These are phyloP conservation scores for Orius laevigatus DNA, from an alignment of 1,140 invertebrate genomes.

Conservation along the genomic window DNA sequence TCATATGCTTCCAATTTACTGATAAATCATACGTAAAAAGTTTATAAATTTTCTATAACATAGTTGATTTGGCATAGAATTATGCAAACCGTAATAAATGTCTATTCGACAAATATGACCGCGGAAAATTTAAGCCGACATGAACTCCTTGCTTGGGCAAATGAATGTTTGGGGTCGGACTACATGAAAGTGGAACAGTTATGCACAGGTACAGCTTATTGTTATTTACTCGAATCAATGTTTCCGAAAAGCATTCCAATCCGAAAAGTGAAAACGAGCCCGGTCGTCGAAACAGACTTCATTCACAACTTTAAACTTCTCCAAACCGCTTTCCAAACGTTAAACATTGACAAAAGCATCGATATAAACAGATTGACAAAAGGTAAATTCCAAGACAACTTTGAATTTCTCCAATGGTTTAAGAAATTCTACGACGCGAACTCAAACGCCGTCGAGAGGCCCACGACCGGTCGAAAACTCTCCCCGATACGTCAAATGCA, in stretches of 20 bases:
- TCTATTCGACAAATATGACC: conserved; percentile 1
- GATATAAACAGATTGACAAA: conserved; percentile 95
- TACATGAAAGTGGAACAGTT: conserved; percentile 7
- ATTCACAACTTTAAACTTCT: conserved; percentile 9
- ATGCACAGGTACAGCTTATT: conserved; percentile 2
- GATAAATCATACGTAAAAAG: background rate
- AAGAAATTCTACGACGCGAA: conserved; percentile 99
- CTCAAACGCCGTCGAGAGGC: too few species aligned
- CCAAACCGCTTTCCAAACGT: conserved; percentile 3
- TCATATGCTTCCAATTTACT: too few species aligned
- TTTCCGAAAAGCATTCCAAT: conserved; percentile 7
- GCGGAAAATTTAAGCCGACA: conserved; percentile 4
- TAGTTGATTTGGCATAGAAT: background rate
- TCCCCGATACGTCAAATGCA: background rate
- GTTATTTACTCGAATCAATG: background rate
- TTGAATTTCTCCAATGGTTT: conserved; percentile 99
- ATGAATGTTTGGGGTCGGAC: background rate
- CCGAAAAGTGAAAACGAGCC: conserved; percentile 1
- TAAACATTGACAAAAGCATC: conserved; percentile 28
- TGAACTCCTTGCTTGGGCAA: conserved; percentile 4
- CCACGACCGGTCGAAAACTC: too few species aligned
- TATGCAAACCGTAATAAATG: conserved; percentile 3
- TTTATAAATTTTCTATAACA: background rate
- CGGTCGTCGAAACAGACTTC: background rate
- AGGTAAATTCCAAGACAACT: conserved; percentile 97